Evolutionary conservation across 2,113 vertebrate species (phyloP).

Genomic region (Aptenodytes patagonicus): DNA sequence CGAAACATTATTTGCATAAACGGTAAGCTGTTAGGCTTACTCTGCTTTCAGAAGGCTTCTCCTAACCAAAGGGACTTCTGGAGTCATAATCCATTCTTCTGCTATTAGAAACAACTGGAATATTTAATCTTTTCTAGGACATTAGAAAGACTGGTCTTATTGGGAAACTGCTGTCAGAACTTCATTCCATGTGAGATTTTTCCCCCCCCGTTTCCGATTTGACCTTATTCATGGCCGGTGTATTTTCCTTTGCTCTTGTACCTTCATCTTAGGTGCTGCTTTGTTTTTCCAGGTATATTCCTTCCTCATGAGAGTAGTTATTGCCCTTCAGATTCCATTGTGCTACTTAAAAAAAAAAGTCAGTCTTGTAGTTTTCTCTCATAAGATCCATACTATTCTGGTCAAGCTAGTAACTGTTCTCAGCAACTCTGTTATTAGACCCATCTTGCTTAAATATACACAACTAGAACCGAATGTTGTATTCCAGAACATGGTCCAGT

Average conservation of each 20-base stretch:
- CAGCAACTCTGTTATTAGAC: not conserved
- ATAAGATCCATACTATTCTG: not conserved
- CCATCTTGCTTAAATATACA: not conserved
- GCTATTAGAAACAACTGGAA: not conserved
- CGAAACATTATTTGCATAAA: not conserved
- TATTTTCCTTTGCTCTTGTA: not conserved
- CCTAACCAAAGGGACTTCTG: not conserved
- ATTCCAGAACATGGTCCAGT: not conserved
- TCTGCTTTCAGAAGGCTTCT: not conserved
- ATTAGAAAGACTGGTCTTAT: not conserved
- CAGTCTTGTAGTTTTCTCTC: not conserved
- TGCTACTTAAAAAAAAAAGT: not conserved
- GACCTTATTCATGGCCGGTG: not conserved
- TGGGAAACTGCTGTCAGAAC: not conserved
- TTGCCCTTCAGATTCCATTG: not conserved
- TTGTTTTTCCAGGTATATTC: not conserved
- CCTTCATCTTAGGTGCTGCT: not conserved
- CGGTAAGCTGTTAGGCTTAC: not conserved
- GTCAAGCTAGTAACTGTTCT: not conserved
- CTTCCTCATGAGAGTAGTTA: not conserved
- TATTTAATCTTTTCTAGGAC: not conserved
- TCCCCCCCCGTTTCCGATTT: not conserved
- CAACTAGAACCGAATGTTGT: not conserved
- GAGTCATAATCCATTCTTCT: not conserved
- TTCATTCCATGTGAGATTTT: not conserved